Evolutionary conservation across 2,113 vertebrate species (phyloP), one percentile per base, ranked within the genome.

Genomic region (Upupa epops): DNA sequence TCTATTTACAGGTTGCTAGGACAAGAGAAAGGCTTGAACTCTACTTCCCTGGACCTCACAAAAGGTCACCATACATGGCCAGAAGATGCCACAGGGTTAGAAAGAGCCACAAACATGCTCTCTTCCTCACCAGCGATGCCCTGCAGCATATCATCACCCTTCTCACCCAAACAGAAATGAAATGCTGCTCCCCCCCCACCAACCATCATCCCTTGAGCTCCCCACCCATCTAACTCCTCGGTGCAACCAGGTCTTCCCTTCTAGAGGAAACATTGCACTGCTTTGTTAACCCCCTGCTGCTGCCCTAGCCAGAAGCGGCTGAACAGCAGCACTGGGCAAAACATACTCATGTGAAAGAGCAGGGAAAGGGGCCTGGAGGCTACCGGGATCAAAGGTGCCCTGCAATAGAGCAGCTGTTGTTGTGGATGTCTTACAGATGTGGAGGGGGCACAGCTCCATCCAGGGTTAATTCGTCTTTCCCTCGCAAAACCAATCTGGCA

Each of bases 381-480:
- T 5, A 36, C 32, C 1, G 3, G 84, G 91, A 92, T 76, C 91
- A 82, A 86, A 93, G 87, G 66, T 89, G 91, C 21, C 75, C 75
- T 65, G 58, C 70, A 84, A 65, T 24, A 48, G 19, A 17, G 31
- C 91, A 92, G 86, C 81, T 86, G 86, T 13, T 26, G 31, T 13
- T 31, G 19, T 1, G n/a, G 66, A 82, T 90, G 82, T 82, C 55
- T 91, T 77, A 59, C 76, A 89, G 65, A 73, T 82, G 89, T 64
- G 89, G 76, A 77, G 32, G 75, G 40, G 71, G 60, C 71, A 78
- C 6, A 2, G 71, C 76, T 91, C 76, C 45, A 25, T 64, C 71
- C 85, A 82, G 55, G 17, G 15, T 31, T 73, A 63, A 81, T 63
- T 85, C 61, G 32, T 48, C 49, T 78, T 49, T n/a, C 11, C 0